A percentile compares a stretch with the other conserved stretches of the same genome.
Conservation (phyloP, 2,888 invertebrate genomes). For the Allophyes oxyacanthae region DNA sequence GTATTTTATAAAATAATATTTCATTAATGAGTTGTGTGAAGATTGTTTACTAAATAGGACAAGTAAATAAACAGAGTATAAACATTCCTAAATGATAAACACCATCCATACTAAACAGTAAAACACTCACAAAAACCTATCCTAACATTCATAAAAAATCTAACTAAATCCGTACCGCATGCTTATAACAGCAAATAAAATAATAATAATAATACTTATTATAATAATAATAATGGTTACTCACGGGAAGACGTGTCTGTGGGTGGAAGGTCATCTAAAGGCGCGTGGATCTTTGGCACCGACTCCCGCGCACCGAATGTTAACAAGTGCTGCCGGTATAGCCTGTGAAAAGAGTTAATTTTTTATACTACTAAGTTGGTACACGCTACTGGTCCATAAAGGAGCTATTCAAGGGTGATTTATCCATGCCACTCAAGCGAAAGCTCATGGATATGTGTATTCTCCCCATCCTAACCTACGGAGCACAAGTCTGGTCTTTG, state of each 20-base stretch:
- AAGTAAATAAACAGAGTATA: no score
- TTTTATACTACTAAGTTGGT: no score
- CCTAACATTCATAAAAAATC: not conserved
- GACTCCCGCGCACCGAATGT: conserved; percentile 90
- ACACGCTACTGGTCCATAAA: no score
- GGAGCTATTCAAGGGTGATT: no score
- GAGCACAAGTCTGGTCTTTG: no score
- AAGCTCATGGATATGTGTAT: no score
- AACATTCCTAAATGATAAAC: not conserved
- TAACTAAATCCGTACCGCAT: conserved; percentile 15
- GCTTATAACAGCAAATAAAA: conserved; percentile 22
- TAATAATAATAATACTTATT: not conserved
- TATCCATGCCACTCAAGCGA: no score
- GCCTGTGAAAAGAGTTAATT: conserved; percentile 63
- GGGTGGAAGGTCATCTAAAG: conserved; percentile 75
- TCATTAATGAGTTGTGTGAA: no score
- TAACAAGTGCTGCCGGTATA: conserved; percentile 93
- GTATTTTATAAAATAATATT: no score
- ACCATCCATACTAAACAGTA: not conserved
- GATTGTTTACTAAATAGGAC: no score
- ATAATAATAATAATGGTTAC: conserved; percentile 48
- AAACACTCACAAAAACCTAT: not conserved
- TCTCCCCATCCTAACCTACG: no score
- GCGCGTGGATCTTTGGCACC: conserved; percentile 79
- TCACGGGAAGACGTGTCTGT: conserved; percentile 81